Evolutionary conservation across 92 coral and sea anemone genomes (phyloP), one percentile per base, ranked within the genome.

Genomic region (Umimayanthus kanabou): DNA sequence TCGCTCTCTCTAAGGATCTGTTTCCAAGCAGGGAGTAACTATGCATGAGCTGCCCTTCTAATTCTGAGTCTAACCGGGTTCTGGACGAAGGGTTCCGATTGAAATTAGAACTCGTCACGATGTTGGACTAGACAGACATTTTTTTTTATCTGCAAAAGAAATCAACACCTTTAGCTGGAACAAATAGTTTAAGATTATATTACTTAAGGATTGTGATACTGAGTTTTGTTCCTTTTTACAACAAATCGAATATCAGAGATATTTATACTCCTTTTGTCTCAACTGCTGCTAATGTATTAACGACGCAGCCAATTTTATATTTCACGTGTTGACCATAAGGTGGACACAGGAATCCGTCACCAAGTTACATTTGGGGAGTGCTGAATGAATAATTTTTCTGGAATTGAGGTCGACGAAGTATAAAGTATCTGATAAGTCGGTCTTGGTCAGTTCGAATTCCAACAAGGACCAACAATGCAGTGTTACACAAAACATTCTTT

Each of bases 1-100:
- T 40, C 39, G 61, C 5, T 14, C 20, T 26, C 30, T 25, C 23
- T 40, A 47, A 82, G 76, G 77, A 45, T n/a, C 26, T 67, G 26
- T 67, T 42, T 45, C 86, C 3, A 70, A 26, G 86, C 53, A 49
- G 87, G 87, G 87, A 69, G 87, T 83, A 20, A 29, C 57, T 5
- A 39, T 14, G n/a, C 15, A 5, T 40, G 77, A 4, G 22, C 22
- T 11, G 50, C 50, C 50, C 50, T 47, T 42, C 45, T 47, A 10
- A 8, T 47, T 42, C 45, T 47, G 50, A 8, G 50, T 33, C 37
- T 33, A 33, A 33, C 37, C n/a, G n/a, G 37, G 73, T 5, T 9
- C 16, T 29, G 76, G 13, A 61, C 69, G n/a, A 61, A 61, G 25
- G 22, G 69, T 61, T 61, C 77, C 23, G 76, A 15, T 10, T 33